Base-by-base conservation (phyloP, 2,888 invertebrate genomes). In the Synanthedon tipuliformis region DNA sequence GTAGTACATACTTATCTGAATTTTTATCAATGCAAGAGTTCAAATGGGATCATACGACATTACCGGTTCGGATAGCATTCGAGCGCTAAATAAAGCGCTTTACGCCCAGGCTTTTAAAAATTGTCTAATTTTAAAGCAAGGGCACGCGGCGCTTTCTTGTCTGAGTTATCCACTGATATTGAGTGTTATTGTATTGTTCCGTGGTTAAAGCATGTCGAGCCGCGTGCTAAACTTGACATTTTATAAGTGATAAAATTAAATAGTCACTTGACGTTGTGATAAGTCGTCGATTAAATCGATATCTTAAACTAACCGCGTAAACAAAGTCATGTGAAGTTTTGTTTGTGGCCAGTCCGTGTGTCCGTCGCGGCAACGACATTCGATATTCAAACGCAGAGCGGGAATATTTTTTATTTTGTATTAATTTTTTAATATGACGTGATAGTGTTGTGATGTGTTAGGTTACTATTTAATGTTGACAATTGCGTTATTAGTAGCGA, bases 391-490 rank as follows among this genome's bases (percentile, higher is more conserved):
- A 18, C 56, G 53, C 53, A 55, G 56, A 77, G 81, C 82, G 81
- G 81, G 80, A 82, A 76, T 66, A 66, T 69, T 65, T 68, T 57
- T 57, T 51, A 59, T 27, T 64, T 59, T 58, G 40, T 56, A 54
- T 62, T 58, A 48, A 59, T 54, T 57, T 61, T 60, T 57, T 65
- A 49, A 49, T 54, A 63, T 68, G 71, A 66, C 65, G 73, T 74
- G 72, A 59, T 56, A 70, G 78, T 80, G 78, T 68, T 69, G 82
- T 82, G 81, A 75, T 78, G 84, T 83, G 82, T 69, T 23, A 50
- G 49, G 57, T 61, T 48, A 52, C 59, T 64, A 67, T 66, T 81
- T 73, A 65, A 84, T 85, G 83, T 72, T 85, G 63, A 71, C 68
- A 52, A 73, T 81, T 70, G 68, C 68, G 59, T 67, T 76, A 54